Base-by-base conservation (phyloP, 2,113 vertebrate species). In the Ranitomeya variabilis region DNA sequence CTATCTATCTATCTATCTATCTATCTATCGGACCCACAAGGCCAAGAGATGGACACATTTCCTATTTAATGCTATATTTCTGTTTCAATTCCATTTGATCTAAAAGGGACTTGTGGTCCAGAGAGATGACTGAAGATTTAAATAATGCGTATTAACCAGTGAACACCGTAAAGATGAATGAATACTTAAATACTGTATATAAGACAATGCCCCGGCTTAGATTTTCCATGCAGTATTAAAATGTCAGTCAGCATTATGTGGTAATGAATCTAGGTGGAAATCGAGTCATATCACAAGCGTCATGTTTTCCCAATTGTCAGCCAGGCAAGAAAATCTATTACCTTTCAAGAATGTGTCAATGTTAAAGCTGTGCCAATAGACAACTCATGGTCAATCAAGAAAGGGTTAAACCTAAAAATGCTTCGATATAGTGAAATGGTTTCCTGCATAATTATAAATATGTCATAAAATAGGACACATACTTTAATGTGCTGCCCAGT, bases 401-500 rank as follows among this genome's bases (percentile, higher is more conserved):
- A 51, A 54, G 64, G 62, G 37, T 83, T 83, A 83, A 83, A 16
- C 19, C n/a, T 51, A 52, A 67, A 66, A 7, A 52, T 67, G 21
- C 31, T 51, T 83, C 52, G 3, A 52, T 15, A 54, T 14, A 52
- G 12, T 9, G n/a, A 55, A 84, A 15, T 23, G 21, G n/a, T 18
- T 69, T 84, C 19, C 54, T 83, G 23, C 81, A 84, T 84, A 84
- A 71, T 84, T 84, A 84, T 84, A 26, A 69, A 16, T 54, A 71
- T 69, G 51, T 71, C 82, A 84, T 84, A 71, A 84, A 84, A 14
- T 84, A 84, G 82, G 66, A 84, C 21, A 55, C 21, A 31, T 84
- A 69, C 82, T 71, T n/a, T 71, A 84, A 84, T 84, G 82, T 84
- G 64, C 82, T 84, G 82, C 82, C 82, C 64, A 84, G 45, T 31